Evolutionary conservation across 2,888 invertebrate species (phyloP), one percentile per base, ranked within the genome.

Genomic region (Hypolimnas misippus): DNA sequence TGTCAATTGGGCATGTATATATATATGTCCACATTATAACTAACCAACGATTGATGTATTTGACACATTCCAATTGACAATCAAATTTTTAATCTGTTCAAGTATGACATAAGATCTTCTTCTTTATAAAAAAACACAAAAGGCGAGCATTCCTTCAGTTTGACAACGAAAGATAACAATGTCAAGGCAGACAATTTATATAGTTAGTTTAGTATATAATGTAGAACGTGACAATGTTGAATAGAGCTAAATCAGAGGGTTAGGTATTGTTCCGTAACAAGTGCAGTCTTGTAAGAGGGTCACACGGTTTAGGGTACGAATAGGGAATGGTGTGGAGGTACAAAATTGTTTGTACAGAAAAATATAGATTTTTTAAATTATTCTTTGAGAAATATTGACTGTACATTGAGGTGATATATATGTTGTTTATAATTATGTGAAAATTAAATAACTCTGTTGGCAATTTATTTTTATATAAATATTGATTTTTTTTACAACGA

Each of bases 281-380:
- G 84, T 84, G 83, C 78, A 82, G 75, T 70, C 68, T 66, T 67
- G 64, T 63, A 75, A 70, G 72, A 70, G 72, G 84, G 82, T 81
- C 76, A 75, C 69, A 70, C 72, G 71, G 67, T 67, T 73, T 70
- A 65, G 69, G 73, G 58, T 62, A 63, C 38, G 60, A 52, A 62
- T 53, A 71, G 68, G 6, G 52, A 59, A 63, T 66, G 31, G 7
- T 12, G 17, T 78, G 65, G 84, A 82, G 76, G n/a, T n/a, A n/a
- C n/a, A n/a, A n/a, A n/a, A n/a, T n/a, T n/a, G n/a, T n/a, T n/a
- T n/a, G n/a, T n/a, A n/a, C n/a, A n/a, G n/a, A 8, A 29, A 40
- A 17, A 17, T 3, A 16, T 44, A 17, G n/a, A 42, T 51, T 40
- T 55, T 55, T 55, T 31, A 14, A 44, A n/a, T 14, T 16, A 29